Evolutionary conservation across 2,113 vertebrate species (phyloP), one percentile per base, ranked within the genome.

Genomic region (Kobus ellipsiprymnus): DNA sequence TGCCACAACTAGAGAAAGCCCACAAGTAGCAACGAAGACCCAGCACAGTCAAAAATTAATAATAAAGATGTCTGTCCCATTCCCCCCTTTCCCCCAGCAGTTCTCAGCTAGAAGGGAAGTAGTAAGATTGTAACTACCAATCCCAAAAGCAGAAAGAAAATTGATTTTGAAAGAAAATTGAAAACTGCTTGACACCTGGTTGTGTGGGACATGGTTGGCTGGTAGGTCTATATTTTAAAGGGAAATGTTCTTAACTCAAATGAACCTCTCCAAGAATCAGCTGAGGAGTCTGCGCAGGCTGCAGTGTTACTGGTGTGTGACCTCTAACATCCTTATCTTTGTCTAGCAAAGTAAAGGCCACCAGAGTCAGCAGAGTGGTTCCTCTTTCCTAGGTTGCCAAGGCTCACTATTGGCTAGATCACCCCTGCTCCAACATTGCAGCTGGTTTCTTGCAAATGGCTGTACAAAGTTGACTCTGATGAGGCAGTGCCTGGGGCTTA

Each of bases 1-100:
- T 0, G 4, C 67, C 67, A 21, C 67, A 36, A 36, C 67, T 71
- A 71, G 67, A 36, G n/a, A 71, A 71, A 36, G n/a, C 67, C 67
- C 67, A 71, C 9, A 23, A 0, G 0, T 36, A 21, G 64, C 17
- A 21, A 21, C 0, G 2, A 36, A 71, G 67, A 71, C 19, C 16
- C 67, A 71, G 67, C 67, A 71, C 19, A 71, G 67, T 36, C 67
- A 71, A 71, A 71, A 71, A 71, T 71, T 2, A 71, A 71, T 71
- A 36, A 71, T 71, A 71, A 71, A 36, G 9, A 36, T 71, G 64
- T 44, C 71, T n/a, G 25, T 82, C 55, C 67, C 21, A 6, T 57
- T 64, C 12, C 9, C 29, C 8, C 8, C 29, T 13, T 87, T 23
- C 30, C 2, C 14, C 30, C 60, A 54, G 33, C 13, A 87, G 54